Evolutionary conservation across 2,888 invertebrate genomes (phyloP).

Genomic region (Sminthurinus aureus): DNA sequence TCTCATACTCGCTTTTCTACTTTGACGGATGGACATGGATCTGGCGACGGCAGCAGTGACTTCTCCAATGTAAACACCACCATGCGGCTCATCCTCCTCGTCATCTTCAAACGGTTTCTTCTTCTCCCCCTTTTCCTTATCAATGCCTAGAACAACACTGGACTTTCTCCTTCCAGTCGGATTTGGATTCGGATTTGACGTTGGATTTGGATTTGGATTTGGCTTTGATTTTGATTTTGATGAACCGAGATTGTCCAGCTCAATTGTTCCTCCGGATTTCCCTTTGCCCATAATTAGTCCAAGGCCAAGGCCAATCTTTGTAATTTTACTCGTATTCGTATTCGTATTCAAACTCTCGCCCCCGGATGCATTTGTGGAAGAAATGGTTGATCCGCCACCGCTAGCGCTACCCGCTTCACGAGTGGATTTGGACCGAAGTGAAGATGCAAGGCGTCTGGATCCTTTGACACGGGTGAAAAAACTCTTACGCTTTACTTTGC

Average conservation of each 20-base stretch:
- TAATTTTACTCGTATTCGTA: too few relatives aligned
- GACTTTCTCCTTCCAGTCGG: neutral
- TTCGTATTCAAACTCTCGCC: neutral
- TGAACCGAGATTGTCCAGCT: neutral
- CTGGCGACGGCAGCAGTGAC: neutral
- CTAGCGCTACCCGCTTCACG: neutral
- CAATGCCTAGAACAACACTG: too few relatives aligned
- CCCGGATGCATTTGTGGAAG: neutral
- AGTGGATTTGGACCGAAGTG: neutral
- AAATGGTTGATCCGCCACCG: neutral
- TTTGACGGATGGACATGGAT: neutral
- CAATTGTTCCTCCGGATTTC: neutral
- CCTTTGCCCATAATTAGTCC: neutral
- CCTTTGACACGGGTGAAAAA: slow-evolving; percentile 34
- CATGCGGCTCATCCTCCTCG: slow-evolving; percentile 17
- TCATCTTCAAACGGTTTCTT: neutral
- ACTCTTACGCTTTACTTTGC: neutral
- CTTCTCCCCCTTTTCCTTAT: neutral
- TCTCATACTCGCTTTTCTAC: neutral
- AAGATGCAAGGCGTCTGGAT: slow-evolving; percentile 10
- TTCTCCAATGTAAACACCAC: slow-evolving; percentile 40
- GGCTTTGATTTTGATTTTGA: neutral
- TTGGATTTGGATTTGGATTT: neutral
- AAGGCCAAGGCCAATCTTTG: neutral
- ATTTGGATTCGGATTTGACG: neutral